Percentiles rank a stretch among this genome's conserved stretches.
Evolutionary conservation across 2,113 vertebrate species (phyloP).

Genomic region (Hypanus sabinus): DNA sequence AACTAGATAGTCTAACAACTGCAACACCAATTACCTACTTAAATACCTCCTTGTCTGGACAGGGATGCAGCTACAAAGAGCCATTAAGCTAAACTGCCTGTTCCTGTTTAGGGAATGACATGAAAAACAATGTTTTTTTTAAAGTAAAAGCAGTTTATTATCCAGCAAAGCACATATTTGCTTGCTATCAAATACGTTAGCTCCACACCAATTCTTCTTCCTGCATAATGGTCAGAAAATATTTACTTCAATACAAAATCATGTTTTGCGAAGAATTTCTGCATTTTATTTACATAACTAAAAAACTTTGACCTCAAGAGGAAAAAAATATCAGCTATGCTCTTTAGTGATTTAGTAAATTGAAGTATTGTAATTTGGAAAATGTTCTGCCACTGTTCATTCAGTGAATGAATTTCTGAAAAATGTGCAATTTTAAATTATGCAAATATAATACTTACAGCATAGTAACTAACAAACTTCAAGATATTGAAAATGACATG

Average conservation of each 20-base stretch:
- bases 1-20: conserved; percentile 46
- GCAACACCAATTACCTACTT: conserved; percentile 52
- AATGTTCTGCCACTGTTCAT: background rate
- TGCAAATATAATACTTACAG: background rate
- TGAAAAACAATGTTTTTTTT: background rate
- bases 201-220: background rate
- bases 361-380: background rate
- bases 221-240: background rate
- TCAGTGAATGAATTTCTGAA: conserved; percentile 10
- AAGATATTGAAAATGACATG: background rate
- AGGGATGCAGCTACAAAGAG: background rate
- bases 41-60: conserved; percentile 43
- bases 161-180: background rate
- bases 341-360: background rate
- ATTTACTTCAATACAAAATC: background rate
- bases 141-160: background rate
- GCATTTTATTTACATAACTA: conserved; percentile 7
- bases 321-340: background rate
- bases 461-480: background rate
- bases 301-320: background rate
- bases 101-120: background rate
- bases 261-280: background rate
- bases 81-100: background rate
- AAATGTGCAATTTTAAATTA: background rate
- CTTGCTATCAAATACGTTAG: background rate